Evolutionary conservation across 2,888 invertebrate species (phyloP).

Genomic region (Microplitis manilae): DNA sequence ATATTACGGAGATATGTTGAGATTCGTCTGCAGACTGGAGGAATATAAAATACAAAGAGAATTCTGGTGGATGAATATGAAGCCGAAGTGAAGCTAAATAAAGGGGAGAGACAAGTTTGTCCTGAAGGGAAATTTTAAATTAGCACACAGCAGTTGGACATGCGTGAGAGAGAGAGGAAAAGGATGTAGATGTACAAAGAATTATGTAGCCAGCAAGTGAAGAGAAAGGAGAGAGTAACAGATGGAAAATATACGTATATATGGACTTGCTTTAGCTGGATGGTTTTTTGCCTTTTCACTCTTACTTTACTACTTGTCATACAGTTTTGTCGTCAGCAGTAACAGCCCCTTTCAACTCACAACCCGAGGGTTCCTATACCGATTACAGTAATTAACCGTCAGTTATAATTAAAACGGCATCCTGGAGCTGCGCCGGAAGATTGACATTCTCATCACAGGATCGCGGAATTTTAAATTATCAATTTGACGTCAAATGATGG

Average conservation of each 20-base stretch:
- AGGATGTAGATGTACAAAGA: slow-evolving; percentile 25
- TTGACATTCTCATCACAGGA: slow-evolving; percentile 20
- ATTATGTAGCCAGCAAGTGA: not conserved
- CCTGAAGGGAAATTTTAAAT: slow-evolving; percentile 24
- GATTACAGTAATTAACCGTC: slow-evolving; percentile 59
- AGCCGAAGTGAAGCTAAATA: not conserved
- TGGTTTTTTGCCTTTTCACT: slow-evolving; percentile 37
- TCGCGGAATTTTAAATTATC: slow-evolving; percentile 4
- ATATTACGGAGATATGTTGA: too few relatives aligned
- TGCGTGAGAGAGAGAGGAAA: slow-evolving; percentile 15
- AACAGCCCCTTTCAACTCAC: not conserved
- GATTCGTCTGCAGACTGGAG: not conserved
- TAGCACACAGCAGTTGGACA: slow-evolving; percentile 21
- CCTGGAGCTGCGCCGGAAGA: slow-evolving; percentile 26
- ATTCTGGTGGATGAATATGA: not conserved
- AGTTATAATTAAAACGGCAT: slow-evolving; percentile 58
- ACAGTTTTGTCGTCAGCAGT: slow-evolving; percentile 14
- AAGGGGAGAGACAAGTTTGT: slow-evolving; percentile 21
- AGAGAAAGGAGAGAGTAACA: slow-evolving; percentile 22
- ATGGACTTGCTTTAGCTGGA: slow-evolving; percentile 38
- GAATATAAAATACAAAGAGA: slow-evolving; percentile 15
- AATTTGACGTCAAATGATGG: not conserved
- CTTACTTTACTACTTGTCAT: slow-evolving; percentile 19
- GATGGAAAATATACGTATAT: slow-evolving; percentile 19
- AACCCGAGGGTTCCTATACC: slow-evolving; percentile 39